phyloP scores from a whole-genome alignment of 2,113 vertebrate genomes.

The Periophthalmus modestus region DNA sequence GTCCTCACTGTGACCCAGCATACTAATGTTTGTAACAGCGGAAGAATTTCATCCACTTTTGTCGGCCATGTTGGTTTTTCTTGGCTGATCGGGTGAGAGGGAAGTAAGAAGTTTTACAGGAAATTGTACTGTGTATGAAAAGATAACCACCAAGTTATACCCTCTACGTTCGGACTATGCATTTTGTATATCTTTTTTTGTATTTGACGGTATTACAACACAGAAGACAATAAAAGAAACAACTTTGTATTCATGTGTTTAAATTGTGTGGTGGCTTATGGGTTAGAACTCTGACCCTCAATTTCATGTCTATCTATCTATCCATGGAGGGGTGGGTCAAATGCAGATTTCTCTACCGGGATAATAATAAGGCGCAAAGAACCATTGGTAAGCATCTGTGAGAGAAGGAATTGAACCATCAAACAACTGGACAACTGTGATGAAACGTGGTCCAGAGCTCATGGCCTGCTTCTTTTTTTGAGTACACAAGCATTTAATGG shows the following conservation, averaged over 20 bases:
- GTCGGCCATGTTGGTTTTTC: neutral
- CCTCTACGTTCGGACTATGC: constrained; percentile 1
- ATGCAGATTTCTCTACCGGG: too few relatives aligned
- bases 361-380: too few relatives aligned
- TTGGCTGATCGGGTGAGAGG: neutral
- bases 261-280: too few relatives aligned
- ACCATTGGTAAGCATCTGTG: too few relatives aligned
- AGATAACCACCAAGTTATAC: constrained; percentile 2
- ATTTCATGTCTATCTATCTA: too few relatives aligned
- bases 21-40: neutral
- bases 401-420: too few relatives aligned
- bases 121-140: constrained; percentile 9
- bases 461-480: too few relatives aligned
- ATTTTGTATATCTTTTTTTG: constrained; percentile 8
- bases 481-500: too few relatives aligned
- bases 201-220: constrained; percentile 1
- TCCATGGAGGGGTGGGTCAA: too few relatives aligned
- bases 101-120: neutral
- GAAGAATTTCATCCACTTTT: neutral
- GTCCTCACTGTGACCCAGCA: neutral
- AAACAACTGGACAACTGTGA: too few relatives aligned
- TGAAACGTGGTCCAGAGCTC: too few relatives aligned
- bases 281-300: too few relatives aligned
- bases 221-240: neutral
- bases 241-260: neutral